Evolutionary conservation across 2,113 vertebrate genomes (phyloP).

Genomic region (Lampris megalopsis): DNA sequence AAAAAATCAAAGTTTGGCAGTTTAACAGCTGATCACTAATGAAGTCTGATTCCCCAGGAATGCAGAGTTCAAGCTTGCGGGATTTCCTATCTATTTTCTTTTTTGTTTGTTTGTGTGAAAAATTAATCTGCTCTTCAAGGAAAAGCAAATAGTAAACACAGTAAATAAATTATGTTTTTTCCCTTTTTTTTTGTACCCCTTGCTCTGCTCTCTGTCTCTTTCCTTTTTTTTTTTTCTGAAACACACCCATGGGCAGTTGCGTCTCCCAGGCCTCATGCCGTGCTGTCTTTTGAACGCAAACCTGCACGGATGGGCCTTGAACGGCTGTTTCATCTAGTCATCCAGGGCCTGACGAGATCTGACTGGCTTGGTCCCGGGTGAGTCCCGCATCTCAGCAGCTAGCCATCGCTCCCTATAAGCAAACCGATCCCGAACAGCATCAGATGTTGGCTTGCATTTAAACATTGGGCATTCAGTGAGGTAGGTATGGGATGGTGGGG

Average conservation of each 20-base stretch:
- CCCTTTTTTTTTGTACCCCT: conserved; percentile 57
- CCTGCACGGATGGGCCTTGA: conserved; percentile 77
- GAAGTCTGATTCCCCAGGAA: conserved; percentile 66
- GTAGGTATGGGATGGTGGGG: not conserved
- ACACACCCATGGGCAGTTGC: conserved; percentile 70
- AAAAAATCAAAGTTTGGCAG: conserved; percentile 61
- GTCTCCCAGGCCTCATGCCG: conserved; percentile 76
- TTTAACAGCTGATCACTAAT: conserved; percentile 63
- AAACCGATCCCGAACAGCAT: conserved; percentile 59
- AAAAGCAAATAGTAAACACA: conserved; percentile 82
- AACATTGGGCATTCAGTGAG: conserved; percentile 45
- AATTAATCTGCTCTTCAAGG: conserved; percentile 73
- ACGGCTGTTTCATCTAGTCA: conserved; percentile 82
- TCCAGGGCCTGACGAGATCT: conserved; percentile 77
- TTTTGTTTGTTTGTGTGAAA: conserved; percentile 62
- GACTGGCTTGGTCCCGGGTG: conserved; percentile 78
- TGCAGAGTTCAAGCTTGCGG: conserved; percentile 52
- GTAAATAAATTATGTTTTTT: conserved; percentile 84
- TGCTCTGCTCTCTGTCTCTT: conserved; percentile 35
- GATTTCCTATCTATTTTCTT: conserved; percentile 61
- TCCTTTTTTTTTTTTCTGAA: conserved; percentile 59
- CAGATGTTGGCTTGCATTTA: conserved; percentile 73
- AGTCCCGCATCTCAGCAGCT: conserved; percentile 72
- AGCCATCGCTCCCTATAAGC: conserved; percentile 77
- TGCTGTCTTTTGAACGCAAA: conserved; percentile 78